These are phyloP conservation scores for Corythornis leucogaster DNA, from an alignment of 2,797 vertebrate species.

Conservation along the genomic window DNA sequence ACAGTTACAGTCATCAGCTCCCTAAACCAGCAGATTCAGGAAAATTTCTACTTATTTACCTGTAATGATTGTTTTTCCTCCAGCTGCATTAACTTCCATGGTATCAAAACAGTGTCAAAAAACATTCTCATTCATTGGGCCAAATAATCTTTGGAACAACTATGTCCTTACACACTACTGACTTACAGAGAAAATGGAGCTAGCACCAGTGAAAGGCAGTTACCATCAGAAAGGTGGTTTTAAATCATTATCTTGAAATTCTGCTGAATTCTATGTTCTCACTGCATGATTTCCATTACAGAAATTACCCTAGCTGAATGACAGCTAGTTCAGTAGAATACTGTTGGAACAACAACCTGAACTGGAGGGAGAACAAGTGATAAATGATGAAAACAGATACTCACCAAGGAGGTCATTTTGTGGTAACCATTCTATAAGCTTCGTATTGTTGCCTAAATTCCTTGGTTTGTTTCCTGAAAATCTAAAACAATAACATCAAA, in stretches of 20 bases:
- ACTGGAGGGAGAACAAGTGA: neutral
- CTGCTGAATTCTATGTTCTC: neutral
- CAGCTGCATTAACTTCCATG: neutral
- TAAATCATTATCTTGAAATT: neutral
- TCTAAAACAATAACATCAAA: constrained; percentile 71
- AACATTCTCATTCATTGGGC: neutral
- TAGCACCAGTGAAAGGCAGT: neutral
- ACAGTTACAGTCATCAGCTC: neutral
- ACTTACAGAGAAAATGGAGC: neutral
- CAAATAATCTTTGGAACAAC: neutral
- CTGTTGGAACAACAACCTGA: neutral
- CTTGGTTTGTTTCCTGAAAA: constrained; percentile 93
- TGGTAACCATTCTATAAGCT: constrained; percentile 97
- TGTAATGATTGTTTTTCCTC: neutral
- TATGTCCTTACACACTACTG: neutral
- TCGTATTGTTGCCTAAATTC: constrained; percentile 97
- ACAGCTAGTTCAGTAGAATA: neutral
- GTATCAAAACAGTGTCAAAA: neutral
- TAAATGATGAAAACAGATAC: constrained; percentile 38
- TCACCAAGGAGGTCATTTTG: constrained; percentile 97
- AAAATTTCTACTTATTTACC: neutral
- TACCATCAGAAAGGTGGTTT: neutral
- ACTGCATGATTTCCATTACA: neutral
- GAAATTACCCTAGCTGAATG: neutral
- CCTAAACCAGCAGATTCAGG: neutral